Evolutionary conservation across 2,113 vertebrate genomes (phyloP).

Genomic region (Phrynosoma blainvillii): DNA sequence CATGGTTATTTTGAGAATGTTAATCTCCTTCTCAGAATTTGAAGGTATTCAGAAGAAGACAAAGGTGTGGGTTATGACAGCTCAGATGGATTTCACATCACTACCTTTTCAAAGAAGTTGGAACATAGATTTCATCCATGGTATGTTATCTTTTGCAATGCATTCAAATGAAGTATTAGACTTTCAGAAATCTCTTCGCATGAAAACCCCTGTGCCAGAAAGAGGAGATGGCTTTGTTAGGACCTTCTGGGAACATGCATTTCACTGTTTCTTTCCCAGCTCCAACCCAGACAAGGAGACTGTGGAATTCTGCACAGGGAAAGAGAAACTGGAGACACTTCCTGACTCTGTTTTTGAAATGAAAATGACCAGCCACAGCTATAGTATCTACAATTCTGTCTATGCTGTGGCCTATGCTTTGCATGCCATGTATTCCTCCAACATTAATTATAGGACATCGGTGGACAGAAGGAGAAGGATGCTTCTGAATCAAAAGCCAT

Average conservation of each 20-base stretch:
- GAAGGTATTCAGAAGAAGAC: not conserved
- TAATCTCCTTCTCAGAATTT: not conserved
- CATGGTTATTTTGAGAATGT: not conserved
- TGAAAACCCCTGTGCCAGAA: not conserved
- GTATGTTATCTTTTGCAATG: not conserved
- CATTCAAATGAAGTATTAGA: not conserved
- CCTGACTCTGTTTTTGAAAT: not conserved
- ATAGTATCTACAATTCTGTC: constrained; percentile 5
- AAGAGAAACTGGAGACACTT: not conserved
- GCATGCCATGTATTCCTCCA: not conserved
- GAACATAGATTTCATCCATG: not conserved
- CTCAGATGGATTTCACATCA: not conserved
- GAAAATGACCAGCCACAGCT: constrained; percentile 20
- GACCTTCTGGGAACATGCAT: constrained; percentile 3
- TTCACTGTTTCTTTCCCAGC: not conserved
- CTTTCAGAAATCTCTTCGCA: not conserved
- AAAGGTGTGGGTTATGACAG: not conserved
- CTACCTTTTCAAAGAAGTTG: not conserved
- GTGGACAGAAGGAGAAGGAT: not conserved
- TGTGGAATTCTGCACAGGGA: not conserved
- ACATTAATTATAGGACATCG: not conserved
- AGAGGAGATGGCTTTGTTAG: not conserved
- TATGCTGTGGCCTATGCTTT: not conserved
- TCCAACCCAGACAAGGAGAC: rapidly evolving
- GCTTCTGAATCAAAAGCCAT: not conserved